A percentile compares a stretch with the other conserved stretches of the same genome.
These are phyloP conservation scores for Drosophila nannoptera DNA, from an alignment of 1,140 invertebrate genomes.

Conservation along the genomic window DNA sequence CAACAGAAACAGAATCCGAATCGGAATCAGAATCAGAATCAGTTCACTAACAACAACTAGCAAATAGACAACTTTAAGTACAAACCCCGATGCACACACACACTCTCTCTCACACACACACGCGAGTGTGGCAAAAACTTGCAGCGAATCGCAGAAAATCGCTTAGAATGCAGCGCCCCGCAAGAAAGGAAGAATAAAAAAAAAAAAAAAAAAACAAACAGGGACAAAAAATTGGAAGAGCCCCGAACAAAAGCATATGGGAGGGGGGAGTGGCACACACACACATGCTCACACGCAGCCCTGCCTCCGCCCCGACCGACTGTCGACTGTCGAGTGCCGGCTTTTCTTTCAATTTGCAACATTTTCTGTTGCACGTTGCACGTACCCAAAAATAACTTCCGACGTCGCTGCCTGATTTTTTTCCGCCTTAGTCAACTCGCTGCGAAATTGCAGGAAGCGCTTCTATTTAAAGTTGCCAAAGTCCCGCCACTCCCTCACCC, in stretches of 20 bases:
- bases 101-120: conserved; percentile 25
- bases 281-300: neutral
- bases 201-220: conserved; percentile 13
- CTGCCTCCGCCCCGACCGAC: conserved; percentile 4
- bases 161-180: conserved; percentile 58
- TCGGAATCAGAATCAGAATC: conserved; percentile 16
- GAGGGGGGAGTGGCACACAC: conserved; percentile 11
- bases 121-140: conserved; percentile 36
- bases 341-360: conserved; percentile 75
- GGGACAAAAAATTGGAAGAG: conserved; percentile 15
- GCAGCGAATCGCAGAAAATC: conserved; percentile 68
- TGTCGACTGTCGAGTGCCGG: conserved; percentile 34
- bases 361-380: conserved; percentile 64
- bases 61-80: conserved; percentile 77
- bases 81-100: conserved; percentile 22
- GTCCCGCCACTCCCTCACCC: neutral
- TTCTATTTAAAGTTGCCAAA: conserved; percentile 61
- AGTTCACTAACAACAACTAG: conserved; percentile 48
- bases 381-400: conserved; percentile 74
- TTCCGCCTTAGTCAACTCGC: conserved; percentile 42
- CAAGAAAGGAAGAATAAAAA: conserved; percentile 33
- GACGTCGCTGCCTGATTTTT: conserved; percentile 60
- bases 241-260: conserved; percentile 63
- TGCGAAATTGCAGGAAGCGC: conserved; percentile 69
- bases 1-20: conserved; percentile 18